These are phyloP conservation scores for Herpetotheres cachinnans DNA, from an alignment of 2,113 vertebrate species.

Conservation along the genomic window DNA sequence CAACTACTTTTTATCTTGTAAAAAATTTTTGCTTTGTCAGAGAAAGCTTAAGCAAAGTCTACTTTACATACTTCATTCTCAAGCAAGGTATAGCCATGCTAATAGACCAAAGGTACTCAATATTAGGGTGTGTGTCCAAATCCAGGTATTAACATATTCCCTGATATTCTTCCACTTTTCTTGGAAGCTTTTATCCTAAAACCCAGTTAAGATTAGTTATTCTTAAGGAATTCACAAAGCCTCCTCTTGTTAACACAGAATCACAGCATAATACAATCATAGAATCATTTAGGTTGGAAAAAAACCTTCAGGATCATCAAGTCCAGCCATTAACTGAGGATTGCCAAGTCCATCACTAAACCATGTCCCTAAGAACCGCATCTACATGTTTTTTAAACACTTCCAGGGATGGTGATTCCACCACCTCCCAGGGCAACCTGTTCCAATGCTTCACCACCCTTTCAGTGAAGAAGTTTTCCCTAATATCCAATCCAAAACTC, in stretches of 20 bases:
- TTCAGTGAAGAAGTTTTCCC: too few relatives aligned
- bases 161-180: background rate
- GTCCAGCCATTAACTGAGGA: too few relatives aligned
- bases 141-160: background rate
- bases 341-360: too few relatives aligned
- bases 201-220: background rate
- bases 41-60: conserved; percentile 15
- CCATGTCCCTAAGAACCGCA: too few relatives aligned
- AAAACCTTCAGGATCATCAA: too few relatives aligned
- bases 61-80: background rate
- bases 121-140: background rate
- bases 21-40: conserved; percentile 13
- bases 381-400: too few relatives aligned
- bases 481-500: too few relatives aligned
- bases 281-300: too few relatives aligned
- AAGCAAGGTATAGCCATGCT: background rate
- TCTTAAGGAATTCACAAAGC: background rate
- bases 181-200: background rate
- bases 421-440: too few relatives aligned
- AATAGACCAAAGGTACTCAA: background rate
- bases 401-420: too few relatives aligned
- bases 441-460: too few relatives aligned
- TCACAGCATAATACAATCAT: too few relatives aligned
- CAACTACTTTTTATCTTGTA: background rate
- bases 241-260: background rate